Evolutionary conservation across 2,888 invertebrate genomes (phyloP), one percentile per base, ranked within the genome.

Genomic region (Deilephila porcellus): DNA sequence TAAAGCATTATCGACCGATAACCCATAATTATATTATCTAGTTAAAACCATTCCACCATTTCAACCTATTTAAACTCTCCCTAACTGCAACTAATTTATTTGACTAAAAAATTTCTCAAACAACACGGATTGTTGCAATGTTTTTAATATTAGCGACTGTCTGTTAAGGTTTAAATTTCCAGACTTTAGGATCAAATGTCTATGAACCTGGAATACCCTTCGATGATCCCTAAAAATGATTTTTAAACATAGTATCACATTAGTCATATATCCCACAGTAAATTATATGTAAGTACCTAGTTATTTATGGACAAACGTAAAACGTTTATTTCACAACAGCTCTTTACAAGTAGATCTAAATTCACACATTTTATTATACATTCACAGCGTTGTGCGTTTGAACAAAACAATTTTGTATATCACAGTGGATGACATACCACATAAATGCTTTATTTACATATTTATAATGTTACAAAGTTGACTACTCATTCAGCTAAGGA

Each of bases 371-470:
- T 56, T 56, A 45, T 14, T 45, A 45, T 25, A 67, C 4, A 67
- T 45, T 67, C 45, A 67, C 64, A 67, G 64, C 64, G 25, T 17
- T 52, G 52, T 72, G 63, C 60, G 53, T 63, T 62, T 62, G 32
- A 52, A 71, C n/a, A 45, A 32, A 14, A 67, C 45, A 67, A 67
- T 64, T 34, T 60, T 60, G 19, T n/a, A 20, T 64, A 45, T 64
- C 64, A 64, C 20, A 45, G 64, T 64, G 63, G 45, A 73, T 53
- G 25, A 63, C 52, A 67, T 14, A 8, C 60, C 60, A n/a, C 56
- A 11, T 60, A 60, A 71, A 71, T 71, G 59, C 59, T 71, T 71
- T 37, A 71, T 60, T 71, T 45, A 71, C 34, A 71, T 45, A 67
- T 56, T 56, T 56, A 17, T n/a, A 19, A 6, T 52, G 5, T 67